Percentiles rank a stretch among this genome's conserved stretches.
Conservation (phyloP, 2,888 invertebrate genomes). For the Mesorhabditis spiculigera region DNA sequence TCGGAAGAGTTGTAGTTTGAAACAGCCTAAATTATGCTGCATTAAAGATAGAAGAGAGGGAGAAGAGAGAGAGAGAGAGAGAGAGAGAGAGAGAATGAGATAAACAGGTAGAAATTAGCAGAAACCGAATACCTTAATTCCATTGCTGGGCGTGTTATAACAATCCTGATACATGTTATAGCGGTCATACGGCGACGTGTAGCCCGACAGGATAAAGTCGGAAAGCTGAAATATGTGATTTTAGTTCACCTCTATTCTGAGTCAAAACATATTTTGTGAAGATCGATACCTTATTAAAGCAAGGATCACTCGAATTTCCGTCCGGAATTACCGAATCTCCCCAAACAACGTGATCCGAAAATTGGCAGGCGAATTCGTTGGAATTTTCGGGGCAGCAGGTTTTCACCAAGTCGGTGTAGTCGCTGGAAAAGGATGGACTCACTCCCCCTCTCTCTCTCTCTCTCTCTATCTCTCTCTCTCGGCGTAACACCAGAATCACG, state of each 20-base stretch:
- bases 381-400: conserved; percentile 22
- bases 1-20: conserved; percentile 44
- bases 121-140: neutral
- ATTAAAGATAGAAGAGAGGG: no score
- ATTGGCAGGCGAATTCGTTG: conserved; percentile 27
- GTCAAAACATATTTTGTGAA: neutral
- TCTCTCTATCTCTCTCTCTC: neutral
- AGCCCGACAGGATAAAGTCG: neutral
- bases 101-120: no score
- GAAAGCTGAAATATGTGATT: neutral
- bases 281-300: conserved; percentile 17
- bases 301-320: conserved; percentile 25
- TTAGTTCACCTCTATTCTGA: neutral
- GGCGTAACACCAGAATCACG: conserved; percentile 8
- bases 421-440: conserved; percentile 11
- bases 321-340: conserved; percentile 25
- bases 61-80: no score
- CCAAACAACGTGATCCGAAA: conserved; percentile 21
- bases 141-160: conserved; percentile 17
- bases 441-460: neutral
- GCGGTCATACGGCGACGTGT: conserved; percentile 22
- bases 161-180: conserved; percentile 38
- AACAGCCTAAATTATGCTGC: conserved; percentile 20
- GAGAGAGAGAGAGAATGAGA: no score
- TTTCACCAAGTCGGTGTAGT: conserved; percentile 17